Conservation (phyloP, 2,113 vertebrate species). For the Rana temporaria region DNA sequence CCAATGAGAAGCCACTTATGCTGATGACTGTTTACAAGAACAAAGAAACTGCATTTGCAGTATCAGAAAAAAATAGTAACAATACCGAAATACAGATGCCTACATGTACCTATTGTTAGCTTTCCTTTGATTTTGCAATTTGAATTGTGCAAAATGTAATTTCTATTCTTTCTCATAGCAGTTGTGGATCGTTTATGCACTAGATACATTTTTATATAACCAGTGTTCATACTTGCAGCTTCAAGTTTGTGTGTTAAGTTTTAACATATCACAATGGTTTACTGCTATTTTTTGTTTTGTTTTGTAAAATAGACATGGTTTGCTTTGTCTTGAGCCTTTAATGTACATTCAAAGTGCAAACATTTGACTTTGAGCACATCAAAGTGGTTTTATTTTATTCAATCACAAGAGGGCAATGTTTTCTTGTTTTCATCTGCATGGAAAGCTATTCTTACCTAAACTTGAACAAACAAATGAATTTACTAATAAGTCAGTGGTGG, state of each 20-base stretch:
- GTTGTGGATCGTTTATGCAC: background rate
- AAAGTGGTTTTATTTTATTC: slow-evolving; percentile 9
- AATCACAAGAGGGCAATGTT: slow-evolving; percentile 75
- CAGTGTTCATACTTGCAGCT: background rate
- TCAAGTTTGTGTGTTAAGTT: too few relatives aligned
- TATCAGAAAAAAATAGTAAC: slow-evolving; percentile 4
- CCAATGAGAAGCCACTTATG: slow-evolving; percentile 28
- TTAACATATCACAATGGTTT: too few relatives aligned
- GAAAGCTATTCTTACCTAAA: background rate
- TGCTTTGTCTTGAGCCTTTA: too few relatives aligned
- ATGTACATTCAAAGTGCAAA: too few relatives aligned
- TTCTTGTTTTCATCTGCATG: slow-evolving; percentile 60
- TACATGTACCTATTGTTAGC: slow-evolving; percentile 11
- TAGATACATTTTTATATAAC: background rate
- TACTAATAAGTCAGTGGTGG: background rate
- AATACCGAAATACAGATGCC: background rate
- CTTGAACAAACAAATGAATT: background rate
- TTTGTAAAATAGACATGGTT: background rate
- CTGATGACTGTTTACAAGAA: slow-evolving; percentile 18
- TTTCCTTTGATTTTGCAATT: slow-evolving; percentile 1
- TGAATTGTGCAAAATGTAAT: slow-evolving; percentile 17
- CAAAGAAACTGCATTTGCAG: slow-evolving; percentile 15
- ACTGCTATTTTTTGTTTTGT: background rate
- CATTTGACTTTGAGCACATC: background rate
- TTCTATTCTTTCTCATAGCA: slow-evolving; percentile 1